Evolutionary conservation across 2,797 vertebrate genomes (phyloP).

Genomic region (Lutjanus campechanus): DNA sequence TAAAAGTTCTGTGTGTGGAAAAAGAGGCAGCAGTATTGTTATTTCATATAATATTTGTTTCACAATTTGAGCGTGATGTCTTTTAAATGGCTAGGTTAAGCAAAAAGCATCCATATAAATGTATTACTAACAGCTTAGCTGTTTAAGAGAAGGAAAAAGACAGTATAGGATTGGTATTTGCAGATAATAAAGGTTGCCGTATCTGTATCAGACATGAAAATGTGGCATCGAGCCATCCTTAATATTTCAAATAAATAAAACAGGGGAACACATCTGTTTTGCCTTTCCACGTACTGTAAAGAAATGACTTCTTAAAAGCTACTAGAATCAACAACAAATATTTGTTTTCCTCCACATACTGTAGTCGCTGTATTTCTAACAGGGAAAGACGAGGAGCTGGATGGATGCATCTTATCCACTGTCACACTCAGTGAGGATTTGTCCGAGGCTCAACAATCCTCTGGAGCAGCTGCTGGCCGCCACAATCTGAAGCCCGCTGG

Average conservation of each 20-base stretch:
- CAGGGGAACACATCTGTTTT: neutral
- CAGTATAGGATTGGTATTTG: too few species aligned
- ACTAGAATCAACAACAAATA: neutral
- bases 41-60: too few species aligned
- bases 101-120: too few species aligned
- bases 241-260: neutral
- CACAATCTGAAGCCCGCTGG: constrained; percentile 19
- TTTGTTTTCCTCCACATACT: neutral
- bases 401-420: neutral
- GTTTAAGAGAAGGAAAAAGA: too few species aligned
- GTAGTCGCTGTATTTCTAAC: neutral
- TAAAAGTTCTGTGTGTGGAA: too few species aligned
- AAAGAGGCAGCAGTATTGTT: too few species aligned
- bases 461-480: constrained; percentile 44
- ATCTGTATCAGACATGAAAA: too few species aligned
- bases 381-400: neutral
- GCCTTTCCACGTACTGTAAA: neutral
- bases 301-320: neutral
- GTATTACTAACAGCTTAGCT: too few species aligned
- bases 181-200: too few species aligned
- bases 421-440: constrained; percentile 41
- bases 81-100: too few species aligned
- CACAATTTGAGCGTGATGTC: too few species aligned
- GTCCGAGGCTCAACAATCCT: constrained; percentile 28
- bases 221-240: too few species aligned